Base-by-base conservation (phyloP, 2,888 invertebrate genomes). In the Iselma pallidipennis region DNA sequence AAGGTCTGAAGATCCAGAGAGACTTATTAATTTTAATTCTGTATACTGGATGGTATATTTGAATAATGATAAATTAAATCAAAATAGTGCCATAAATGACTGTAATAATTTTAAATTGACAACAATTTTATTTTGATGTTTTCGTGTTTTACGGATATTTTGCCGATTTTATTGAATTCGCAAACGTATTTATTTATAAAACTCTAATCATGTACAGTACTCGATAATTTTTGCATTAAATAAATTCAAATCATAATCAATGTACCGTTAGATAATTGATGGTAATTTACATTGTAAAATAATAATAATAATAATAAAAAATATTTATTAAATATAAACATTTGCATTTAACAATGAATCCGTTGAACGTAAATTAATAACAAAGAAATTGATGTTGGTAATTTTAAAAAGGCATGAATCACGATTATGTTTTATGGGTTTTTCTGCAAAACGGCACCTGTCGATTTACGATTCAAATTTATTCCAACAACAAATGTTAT, bases 351-450 rank as follows among this genome's bases (percentile, higher is more conserved):
- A 26, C 51, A 19, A 26, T 5, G 19, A 9, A 51, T 51, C n/a
- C 25, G 50, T 28, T 51, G 19, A 31, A 29, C 25, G 51, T 26
- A 51, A 51, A 51, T 51, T 51, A 51, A 31, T 31, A 51, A 51
- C 51, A 51, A 51, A 51, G 51, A 51, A 28, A 51, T 51, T 29
- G 29, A 21, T 51, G 28, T 48, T 14, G 16, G 55, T 45, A 56
- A 60, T 60, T 50, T 56, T 60, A 60, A 60, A 60, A 52, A 60
- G 60, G 45, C 48, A 42, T 57, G 57, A 61, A 53, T 61, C 61
- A 57, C 61, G 29, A 53, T 57, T 61, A 61, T 61, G 57, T 57
- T 61, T 61, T 61, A 61, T 61, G 49, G 55, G 57, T 61, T 57
- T 61, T 60, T 28, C 53, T 29, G 52, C 9, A 61, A 61, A 57